Base-by-base conservation (phyloP, 2,797 vertebrate genomes). In the Coranthus polyacanthus region DNA sequence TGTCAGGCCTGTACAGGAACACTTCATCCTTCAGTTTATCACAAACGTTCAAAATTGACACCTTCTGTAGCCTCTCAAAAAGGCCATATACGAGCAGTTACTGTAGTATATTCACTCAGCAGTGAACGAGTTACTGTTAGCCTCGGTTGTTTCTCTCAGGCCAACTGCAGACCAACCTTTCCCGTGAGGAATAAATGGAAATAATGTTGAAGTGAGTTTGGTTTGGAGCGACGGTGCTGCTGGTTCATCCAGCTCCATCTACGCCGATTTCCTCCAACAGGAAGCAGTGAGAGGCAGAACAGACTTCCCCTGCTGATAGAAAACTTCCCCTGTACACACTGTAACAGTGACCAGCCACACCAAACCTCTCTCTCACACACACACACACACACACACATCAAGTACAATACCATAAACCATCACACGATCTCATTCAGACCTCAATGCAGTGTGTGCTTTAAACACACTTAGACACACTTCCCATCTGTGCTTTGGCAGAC, bases 181-280 rank as follows among this genome's bases (percentile, higher is more conserved):
- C 26, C 21, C 36, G 6, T 32, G 22, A 16, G 22, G 24, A 70
- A 56, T 50, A 46, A 16, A 53, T 52, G 13, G 22, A 57, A 37
- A 34, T 49, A 6, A 32, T 45, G 54, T 16, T 69, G 3, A 58
- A 64, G 43, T 24, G 11, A 52, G 21, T 69, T 59, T 44, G 57
- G 47, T 53, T 60, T 74, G 50, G 58, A 68, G n/a, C 39, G 45
- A 65, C 54, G 64, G 52, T 75, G 57, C 54, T 63, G 49, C 67
- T 77, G 67, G 74, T 83, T 84, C 75, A 59, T 78, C 57, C 57
- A 68, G 52, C 32, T 79, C 58, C 63, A 79, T 83, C 55, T 39
- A 59, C 72, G 64, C 72, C 15, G 59, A 55, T 83, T 85, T 88
- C 83, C 83, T 79, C 54, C 68, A 53, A 55, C 75, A 85, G 78